Percentiles rank a stretch among this genome's conserved stretches.
These are phyloP conservation scores for Hylaea fasciaria DNA, from an alignment of 2,888 invertebrate species.

Conservation along the genomic window DNA sequence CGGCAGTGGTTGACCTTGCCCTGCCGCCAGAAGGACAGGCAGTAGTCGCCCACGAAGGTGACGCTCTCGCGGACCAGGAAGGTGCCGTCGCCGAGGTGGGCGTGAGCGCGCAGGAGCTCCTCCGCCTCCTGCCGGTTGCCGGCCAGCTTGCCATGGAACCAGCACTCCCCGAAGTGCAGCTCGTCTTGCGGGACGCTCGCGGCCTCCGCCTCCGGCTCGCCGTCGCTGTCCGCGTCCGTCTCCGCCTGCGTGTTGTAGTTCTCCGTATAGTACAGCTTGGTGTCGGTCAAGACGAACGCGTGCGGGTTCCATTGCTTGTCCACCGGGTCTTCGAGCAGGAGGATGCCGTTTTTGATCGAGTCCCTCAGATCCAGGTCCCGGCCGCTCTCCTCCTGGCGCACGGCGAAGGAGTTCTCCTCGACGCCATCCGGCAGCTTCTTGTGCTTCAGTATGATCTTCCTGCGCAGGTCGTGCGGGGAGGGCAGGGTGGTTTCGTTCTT, in stretches of 20 bases:
- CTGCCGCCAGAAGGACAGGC: conserved; percentile 96
- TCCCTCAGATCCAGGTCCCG: conserved; percentile 91
- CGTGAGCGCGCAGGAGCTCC: conserved; percentile 89
- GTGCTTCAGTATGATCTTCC: conserved; percentile 94
- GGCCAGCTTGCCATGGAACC: conserved; percentile 96
- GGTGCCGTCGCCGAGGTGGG: conserved; percentile 95
- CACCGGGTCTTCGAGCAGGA: conserved; percentile 95
- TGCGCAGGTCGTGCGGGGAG: conserved; percentile 91
- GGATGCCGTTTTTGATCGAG: conserved; percentile 94
- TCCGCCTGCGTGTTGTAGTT: conserved; percentile 82
- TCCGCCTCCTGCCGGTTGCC: conserved; percentile 93
- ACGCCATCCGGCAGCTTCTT: conserved; percentile 96
- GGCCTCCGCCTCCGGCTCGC: conserved; percentile 84
- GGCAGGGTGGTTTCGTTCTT: conserved; percentile 92
- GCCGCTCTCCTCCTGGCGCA: conserved; percentile 83
- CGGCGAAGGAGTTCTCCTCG: conserved; percentile 88
- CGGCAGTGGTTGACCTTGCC: conserved; percentile 96
- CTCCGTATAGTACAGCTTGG: conserved; percentile 95
- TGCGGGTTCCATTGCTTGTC: conserved; percentile 97
- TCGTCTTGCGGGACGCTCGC: conserved; percentile 92
- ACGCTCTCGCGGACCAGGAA: conserved; percentile 97
- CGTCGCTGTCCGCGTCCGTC: conserved; percentile 85
- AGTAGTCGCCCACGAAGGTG: conserved; percentile 98
- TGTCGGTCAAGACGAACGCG: conserved; percentile 95
- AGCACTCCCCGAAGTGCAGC: conserved; percentile 95